phyloP scores from a whole-genome alignment of 2,797 vertebrate species.

The Carduelis carduelis region DNA sequence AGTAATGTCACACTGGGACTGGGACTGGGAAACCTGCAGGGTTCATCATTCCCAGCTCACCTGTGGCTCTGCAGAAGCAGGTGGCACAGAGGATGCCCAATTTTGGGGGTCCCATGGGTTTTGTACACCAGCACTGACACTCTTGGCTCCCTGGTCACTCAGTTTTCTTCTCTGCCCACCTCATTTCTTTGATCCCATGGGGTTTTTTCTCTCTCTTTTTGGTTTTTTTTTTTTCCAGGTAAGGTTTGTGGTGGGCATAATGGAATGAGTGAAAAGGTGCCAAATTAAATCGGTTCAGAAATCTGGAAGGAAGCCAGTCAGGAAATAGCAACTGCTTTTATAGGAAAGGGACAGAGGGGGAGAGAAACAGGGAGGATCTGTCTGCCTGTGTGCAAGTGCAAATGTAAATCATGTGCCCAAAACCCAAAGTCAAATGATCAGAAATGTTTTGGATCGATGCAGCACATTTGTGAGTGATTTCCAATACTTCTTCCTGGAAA shows the following conservation, averaged over 20 bases:
- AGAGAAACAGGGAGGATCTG: neutral
- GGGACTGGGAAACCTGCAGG: rapidly evolving
- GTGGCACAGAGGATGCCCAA: rapidly evolving
- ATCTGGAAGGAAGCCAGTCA: conserved; percentile 15
- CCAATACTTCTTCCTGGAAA: neutral
- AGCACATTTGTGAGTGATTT: neutral
- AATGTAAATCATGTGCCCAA: neutral
- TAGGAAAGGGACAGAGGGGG: neutral
- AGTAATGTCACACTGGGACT: rapidly evolving
- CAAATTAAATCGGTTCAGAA: conserved; percentile 33
- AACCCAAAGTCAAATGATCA: neutral
- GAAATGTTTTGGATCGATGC: neutral
- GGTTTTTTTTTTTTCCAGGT: rapidly evolving
- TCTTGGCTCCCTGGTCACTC: neutral
- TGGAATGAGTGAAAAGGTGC: conserved; percentile 8
- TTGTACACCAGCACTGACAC: neutral
- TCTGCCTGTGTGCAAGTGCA: neutral
- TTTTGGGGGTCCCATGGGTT: neutral
- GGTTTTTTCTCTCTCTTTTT: rapidly evolving
- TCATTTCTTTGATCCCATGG: neutral
- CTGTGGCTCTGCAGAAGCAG: rapidly evolving
- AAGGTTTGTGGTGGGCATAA: neutral
- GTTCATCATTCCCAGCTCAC: neutral
- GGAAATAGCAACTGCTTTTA: conserved; percentile 13
- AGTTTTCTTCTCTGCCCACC: neutral